Evolutionary conservation across 2,888 invertebrate species (phyloP).

Genomic region (Dryobotodes eremita): DNA sequence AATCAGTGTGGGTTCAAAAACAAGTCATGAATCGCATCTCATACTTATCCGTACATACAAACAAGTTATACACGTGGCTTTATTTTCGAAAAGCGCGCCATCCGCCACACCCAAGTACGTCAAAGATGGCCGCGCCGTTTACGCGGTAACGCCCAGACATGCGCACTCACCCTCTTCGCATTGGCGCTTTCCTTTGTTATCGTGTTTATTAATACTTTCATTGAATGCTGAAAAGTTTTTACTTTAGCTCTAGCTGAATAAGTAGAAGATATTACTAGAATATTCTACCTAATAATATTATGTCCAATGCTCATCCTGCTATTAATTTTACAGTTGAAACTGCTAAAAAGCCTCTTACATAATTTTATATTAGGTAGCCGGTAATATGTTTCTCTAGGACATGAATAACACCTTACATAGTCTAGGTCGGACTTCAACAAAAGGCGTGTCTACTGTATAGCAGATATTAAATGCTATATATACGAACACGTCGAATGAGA

Average conservation of each 20-base stretch:
- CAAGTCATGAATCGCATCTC: not conserved
- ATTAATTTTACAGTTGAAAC: not conserved
- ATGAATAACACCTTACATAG: not conserved
- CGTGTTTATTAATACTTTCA: slow-evolving; percentile 35
- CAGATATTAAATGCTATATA: slow-evolving; percentile 17
- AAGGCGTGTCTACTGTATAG: slow-evolving; percentile 10
- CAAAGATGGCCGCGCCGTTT: slow-evolving; percentile 45
- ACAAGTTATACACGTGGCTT: slow-evolving; percentile 32
- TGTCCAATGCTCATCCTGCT: not conserved
- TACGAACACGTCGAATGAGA: slow-evolving; percentile 19
- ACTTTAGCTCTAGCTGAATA: not conserved
- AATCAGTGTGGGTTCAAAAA: not conserved
- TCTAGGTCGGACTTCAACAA: slow-evolving; percentile 15
- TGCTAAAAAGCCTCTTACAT: not conserved
- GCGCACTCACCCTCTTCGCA: slow-evolving; percentile 50
- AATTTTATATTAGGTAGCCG: not conserved
- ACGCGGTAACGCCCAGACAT: slow-evolving; percentile 64
- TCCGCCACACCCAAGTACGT: slow-evolving; percentile 58
- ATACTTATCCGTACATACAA: slow-evolving; percentile 22
- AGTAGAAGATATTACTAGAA: not conserved
- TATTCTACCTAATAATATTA: not conserved
- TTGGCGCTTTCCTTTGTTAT: slow-evolving; percentile 59
- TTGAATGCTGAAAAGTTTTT: slow-evolving; percentile 23
- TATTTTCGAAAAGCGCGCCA: slow-evolving; percentile 60
- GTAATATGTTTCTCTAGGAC: not conserved